These are phyloP conservation scores for Crocodylus rhombifer DNA, from an alignment of 2,797 vertebrate species.

Conservation along the genomic window DNA sequence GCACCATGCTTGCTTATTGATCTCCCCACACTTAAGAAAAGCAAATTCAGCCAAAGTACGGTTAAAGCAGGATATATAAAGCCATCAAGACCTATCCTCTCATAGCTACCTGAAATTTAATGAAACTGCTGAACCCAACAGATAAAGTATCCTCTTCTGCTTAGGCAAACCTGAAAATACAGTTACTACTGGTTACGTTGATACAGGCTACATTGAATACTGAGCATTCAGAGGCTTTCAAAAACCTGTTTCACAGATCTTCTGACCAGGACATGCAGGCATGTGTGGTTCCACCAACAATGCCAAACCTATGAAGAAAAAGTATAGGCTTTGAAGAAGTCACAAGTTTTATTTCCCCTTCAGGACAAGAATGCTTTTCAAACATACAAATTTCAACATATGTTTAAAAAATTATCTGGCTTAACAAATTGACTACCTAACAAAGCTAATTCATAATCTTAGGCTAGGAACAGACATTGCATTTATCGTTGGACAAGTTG, in stretches of 20 bases:
- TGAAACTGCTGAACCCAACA: no score
- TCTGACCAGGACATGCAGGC: not conserved
- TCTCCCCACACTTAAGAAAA: no score
- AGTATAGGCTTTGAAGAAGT: not conserved
- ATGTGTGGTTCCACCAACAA: not conserved
- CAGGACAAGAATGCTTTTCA: not conserved
- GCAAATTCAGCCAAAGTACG: no score
- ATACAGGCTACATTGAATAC: not conserved
- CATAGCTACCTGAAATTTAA: no score
- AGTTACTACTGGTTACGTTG: no score
- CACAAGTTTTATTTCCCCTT: not conserved
- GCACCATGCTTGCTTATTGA: no score
- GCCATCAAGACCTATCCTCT: no score
- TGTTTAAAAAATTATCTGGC: not conserved
- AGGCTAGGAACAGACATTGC: rapidly evolving
- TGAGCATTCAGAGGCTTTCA: not conserved
- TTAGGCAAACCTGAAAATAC: no score
- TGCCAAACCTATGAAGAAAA: not conserved
- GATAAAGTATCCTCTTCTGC: no score
- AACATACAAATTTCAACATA: not conserved
- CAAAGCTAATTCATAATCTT: not conserved
- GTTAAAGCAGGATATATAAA: no score
- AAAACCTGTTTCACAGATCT: not conserved
- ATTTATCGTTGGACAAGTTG: no score
- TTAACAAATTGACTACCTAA: not conserved